Conservation (phyloP, 2,113 vertebrate species). For the Sapajus apella region DNA sequence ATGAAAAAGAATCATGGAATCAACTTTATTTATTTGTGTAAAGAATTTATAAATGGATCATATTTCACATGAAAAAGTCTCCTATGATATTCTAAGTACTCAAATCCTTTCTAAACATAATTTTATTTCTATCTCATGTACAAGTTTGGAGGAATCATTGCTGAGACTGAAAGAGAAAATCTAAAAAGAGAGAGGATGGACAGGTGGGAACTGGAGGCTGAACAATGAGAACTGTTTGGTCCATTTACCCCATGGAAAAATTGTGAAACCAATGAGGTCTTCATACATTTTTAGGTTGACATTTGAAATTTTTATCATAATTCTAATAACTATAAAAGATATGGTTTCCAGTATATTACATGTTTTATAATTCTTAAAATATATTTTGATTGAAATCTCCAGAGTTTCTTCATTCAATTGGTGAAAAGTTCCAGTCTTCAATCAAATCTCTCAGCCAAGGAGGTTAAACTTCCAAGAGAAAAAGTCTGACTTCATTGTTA, state of each 20-base stretch:
- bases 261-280: rapidly evolving
- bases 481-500: neutral
- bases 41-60: neutral
- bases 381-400: neutral
- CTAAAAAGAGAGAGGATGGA: neutral
- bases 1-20: slow-evolving; percentile 40
- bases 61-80: slow-evolving; percentile 47
- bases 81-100: neutral
- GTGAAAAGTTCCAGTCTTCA: neutral
- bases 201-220: neutral
- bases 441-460: neutral
- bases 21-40: slow-evolving; percentile 12
- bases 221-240: neutral
- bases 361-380: neutral
- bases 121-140: neutral
- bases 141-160: neutral
- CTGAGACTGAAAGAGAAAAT: neutral
- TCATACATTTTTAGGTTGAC: neutral
- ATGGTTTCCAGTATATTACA: neutral
- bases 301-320: neutral
- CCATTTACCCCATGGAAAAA: neutral
- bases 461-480: neutral
- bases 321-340: neutral
- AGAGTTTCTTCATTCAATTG: neutral
- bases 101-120: neutral